Evolutionary conservation across 2,113 vertebrate species (phyloP).

Genomic region (Pontoporia blainvillei): DNA sequence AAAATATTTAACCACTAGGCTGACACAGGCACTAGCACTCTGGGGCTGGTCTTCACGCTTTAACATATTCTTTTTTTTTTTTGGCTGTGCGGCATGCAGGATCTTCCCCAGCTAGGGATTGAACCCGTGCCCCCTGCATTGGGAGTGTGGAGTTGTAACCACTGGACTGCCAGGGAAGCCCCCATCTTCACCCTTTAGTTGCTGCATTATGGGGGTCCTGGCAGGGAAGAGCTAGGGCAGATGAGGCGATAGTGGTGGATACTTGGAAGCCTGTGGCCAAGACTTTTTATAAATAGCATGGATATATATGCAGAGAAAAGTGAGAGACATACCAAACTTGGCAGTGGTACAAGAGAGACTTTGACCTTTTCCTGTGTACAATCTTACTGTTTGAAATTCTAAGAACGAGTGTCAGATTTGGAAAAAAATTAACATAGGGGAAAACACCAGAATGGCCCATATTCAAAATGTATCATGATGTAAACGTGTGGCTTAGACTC

Average conservation of each 20-base stretch:
- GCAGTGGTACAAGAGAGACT: neutral
- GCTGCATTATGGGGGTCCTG: neutral
- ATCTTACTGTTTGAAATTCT: neutral
- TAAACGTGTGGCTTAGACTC: neutral
- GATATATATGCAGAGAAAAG: neutral
- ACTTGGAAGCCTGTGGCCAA: neutral
- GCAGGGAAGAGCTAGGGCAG: neutral
- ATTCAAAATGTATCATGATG: neutral
- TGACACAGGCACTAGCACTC: neutral
- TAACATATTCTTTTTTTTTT: no score
- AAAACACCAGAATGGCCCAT: neutral
- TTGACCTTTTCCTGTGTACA: neutral
- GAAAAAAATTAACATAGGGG: neutral
- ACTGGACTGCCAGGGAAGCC: no score
- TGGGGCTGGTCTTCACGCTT: neutral
- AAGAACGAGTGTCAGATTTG: neutral
- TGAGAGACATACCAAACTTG: neutral
- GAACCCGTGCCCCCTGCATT: no score
- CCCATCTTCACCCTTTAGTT: neutral
- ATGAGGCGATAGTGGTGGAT: neutral
- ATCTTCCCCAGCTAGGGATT: no score
- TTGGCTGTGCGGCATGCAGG: no score
- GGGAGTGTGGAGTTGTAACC: no score
- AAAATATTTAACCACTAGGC: neutral
- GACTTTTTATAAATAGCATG: neutral